Percentiles rank a stretch among this genome's conserved stretches.
phyloP scores from a whole-genome alignment of 2,888 invertebrate species.

The Petrolisthes cinctipes region DNA sequence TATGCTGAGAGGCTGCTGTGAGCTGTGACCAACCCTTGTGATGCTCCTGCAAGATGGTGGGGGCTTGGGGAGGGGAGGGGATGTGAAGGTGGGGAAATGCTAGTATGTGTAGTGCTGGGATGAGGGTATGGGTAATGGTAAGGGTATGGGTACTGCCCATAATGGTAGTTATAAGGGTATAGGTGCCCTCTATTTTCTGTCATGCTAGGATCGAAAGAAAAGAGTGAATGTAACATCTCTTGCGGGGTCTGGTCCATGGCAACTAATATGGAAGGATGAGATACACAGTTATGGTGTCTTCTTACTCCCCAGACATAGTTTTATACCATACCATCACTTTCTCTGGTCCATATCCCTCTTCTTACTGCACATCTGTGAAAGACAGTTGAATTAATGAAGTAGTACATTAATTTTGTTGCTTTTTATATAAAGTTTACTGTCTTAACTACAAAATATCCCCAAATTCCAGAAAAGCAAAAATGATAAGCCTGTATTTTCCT shows the following conservation, averaged over 20 bases:
- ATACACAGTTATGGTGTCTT: not conserved
- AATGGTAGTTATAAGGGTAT: conserved; percentile 55
- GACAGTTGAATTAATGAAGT: too few species aligned
- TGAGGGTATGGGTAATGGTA: conserved; percentile 52
- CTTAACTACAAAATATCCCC: too few species aligned
- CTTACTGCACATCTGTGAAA: too few species aligned
- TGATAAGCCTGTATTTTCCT: too few species aligned
- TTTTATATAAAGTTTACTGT: too few species aligned
- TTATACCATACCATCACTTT: too few species aligned
- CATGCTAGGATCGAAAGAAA: conserved; percentile 46
- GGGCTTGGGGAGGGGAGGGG: conserved; percentile 31
- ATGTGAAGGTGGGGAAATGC: conserved; percentile 41
- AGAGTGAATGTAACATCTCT: conserved; percentile 55
- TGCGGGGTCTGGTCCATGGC: conserved; percentile 55
- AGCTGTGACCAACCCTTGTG: conserved; percentile 34
- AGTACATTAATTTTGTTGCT: too few species aligned
- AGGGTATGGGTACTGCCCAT: conserved; percentile 56
- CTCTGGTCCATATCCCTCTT: too few species aligned
- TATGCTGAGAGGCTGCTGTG: conserved; percentile 45
- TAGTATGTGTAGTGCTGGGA: conserved; percentile 32
- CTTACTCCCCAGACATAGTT: too few species aligned
- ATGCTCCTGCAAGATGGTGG: conserved; percentile 36
- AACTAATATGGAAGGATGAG: not conserved
- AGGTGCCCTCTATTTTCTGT: conserved; percentile 45
- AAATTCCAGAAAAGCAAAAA: too few species aligned